These are phyloP conservation scores for Paedocypris micromegethes DNA, from an alignment of 2,797 vertebrate genomes.

Conservation along the genomic window DNA sequence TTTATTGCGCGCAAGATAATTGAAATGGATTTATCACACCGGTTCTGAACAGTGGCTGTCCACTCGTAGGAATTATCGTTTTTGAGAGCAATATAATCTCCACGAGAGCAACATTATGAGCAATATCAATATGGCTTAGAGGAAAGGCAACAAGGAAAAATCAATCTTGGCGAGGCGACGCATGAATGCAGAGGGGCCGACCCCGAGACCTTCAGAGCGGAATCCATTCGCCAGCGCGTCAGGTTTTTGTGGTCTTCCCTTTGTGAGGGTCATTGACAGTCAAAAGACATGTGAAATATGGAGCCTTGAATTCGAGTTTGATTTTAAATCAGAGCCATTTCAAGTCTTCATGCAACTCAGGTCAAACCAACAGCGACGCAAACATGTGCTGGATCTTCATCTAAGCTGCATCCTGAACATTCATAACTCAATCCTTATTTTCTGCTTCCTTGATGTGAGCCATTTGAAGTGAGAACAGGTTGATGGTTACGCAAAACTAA, in stretches of 20 bases:
- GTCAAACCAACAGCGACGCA: no score
- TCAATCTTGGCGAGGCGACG: constrained; percentile 33
- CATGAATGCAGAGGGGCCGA: constrained; percentile 4
- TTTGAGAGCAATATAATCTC: constrained; percentile 41
- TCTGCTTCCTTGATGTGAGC: no score
- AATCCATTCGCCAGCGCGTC: no score
- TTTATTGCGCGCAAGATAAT: constrained; percentile 62
- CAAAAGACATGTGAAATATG: not conserved
- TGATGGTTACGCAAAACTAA: no score
- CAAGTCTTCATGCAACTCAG: no score
- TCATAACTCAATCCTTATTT: no score
- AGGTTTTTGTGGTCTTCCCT: not conserved
- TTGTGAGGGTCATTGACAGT: not conserved
- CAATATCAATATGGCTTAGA: constrained; percentile 45
- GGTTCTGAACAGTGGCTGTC: constrained; percentile 28
- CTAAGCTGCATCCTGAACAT: no score
- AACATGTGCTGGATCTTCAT: no score
- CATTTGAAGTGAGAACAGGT: no score
- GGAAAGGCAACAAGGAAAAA: constrained; percentile 29
- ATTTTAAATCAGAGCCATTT: no score
- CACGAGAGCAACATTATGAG: constrained; percentile 38
- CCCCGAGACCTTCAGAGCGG: constrained; percentile 3
- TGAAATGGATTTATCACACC: constrained; percentile 68
- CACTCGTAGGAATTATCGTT: constrained; percentile 53
- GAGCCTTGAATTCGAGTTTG: no score